Evolutionary conservation across 2,797 vertebrate species (phyloP).

Genomic region (Arrhamphus sclerolepis): DNA sequence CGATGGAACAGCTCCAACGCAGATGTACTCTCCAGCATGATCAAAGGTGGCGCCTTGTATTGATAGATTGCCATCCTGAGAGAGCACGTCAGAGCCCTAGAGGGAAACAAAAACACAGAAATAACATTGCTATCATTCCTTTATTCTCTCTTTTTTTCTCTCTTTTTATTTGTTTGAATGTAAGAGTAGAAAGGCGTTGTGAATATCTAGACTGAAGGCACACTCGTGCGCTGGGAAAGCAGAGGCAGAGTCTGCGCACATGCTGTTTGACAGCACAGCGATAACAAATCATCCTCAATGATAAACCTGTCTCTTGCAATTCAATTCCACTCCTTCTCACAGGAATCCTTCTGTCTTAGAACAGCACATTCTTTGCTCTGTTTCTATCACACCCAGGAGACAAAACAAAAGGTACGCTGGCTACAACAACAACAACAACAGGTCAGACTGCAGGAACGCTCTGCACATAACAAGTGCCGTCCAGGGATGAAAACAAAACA

Average conservation of each 20-base stretch:
- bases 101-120: conserved; percentile 36
- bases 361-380: conserved; percentile 41
- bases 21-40: conserved; percentile 81
- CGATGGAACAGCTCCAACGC: conserved; percentile 78
- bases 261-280: conserved; percentile 34
- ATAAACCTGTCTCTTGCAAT: conserved; percentile 53
- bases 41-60: conserved; percentile 68
- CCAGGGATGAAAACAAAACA: conserved; percentile 23
- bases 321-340: conserved; percentile 48
- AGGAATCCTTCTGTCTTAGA: conserved; percentile 49
- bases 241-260: conserved; percentile 40
- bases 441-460: conserved; percentile 34
- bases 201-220: conserved; percentile 15
- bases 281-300: conserved; percentile 58
- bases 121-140: conserved; percentile 9
- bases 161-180: conserved; percentile 12
- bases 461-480: conserved; percentile 36
- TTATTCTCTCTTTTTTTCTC: conserved; percentile 6
- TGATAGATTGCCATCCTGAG: conserved; percentile 63
- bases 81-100: conserved; percentile 78
- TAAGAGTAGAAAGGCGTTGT: conserved; percentile 15
- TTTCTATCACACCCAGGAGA: conserved; percentile 54
- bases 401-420: conserved; percentile 59
- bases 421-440: conserved; percentile 53
- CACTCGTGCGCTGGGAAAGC: conserved; percentile 46